These are phyloP conservation scores for Agonum fuliginosum DNA, from an alignment of 2,888 invertebrate genomes.

Conservation along the genomic window DNA sequence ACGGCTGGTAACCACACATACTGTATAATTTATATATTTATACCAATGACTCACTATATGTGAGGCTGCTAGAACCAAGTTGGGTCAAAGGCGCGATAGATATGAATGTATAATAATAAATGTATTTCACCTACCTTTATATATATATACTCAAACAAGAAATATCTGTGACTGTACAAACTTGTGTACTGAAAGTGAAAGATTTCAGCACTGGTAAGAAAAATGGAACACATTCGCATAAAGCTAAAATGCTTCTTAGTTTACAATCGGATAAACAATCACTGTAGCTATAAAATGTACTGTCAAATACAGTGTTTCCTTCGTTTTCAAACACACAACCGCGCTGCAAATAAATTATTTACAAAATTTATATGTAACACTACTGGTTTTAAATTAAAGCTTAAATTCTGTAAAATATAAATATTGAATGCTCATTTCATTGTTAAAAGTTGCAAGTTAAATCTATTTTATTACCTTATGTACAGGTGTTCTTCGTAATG, in stretches of 20 bases:
- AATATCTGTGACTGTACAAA: slow-evolving; percentile 75
- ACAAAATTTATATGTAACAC: not conserved
- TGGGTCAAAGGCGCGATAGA: too few species aligned
- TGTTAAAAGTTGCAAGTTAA: not conserved
- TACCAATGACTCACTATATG: too few species aligned
- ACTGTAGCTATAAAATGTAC: slow-evolving; percentile 75
- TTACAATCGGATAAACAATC: slow-evolving; percentile 78
- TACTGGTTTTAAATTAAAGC: not conserved
- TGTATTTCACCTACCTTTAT: slow-evolving; percentile 71
- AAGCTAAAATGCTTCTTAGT: slow-evolving; percentile 73
- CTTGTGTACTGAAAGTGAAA: slow-evolving; percentile 66
- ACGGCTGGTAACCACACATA: too few species aligned
- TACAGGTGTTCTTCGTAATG: slow-evolving; percentile 59
- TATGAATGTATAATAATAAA: slow-evolving; percentile 43
- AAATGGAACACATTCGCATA: slow-evolving; percentile 77
- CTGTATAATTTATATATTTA: too few species aligned
- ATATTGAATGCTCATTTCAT: too few species aligned
- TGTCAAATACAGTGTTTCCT: slow-evolving; percentile 64
- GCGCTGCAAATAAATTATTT: slow-evolving; percentile 61
- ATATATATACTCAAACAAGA: slow-evolving; percentile 73
- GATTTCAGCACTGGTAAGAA: slow-evolving; percentile 73
- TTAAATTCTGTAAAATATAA: too few species aligned
- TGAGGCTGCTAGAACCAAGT: too few species aligned
- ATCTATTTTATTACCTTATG: slow-evolving; percentile 13
- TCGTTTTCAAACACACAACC: slow-evolving; percentile 66